These are phyloP conservation scores for Heterotilapia buettikoferi DNA, from an alignment of 2,113 vertebrate genomes.

Conservation along the genomic window DNA sequence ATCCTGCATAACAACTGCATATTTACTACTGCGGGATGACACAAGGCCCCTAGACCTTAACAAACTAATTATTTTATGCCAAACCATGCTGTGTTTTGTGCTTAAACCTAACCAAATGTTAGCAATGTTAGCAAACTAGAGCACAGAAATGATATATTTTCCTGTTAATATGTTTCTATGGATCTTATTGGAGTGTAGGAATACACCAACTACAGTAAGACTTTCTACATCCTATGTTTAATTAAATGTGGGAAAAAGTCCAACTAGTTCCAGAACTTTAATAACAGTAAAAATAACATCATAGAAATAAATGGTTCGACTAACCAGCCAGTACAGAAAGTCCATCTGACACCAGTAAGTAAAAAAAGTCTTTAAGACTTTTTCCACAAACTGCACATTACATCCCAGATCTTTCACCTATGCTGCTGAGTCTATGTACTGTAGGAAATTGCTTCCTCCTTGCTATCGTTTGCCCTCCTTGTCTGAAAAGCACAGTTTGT, in stretches of 20 bases:
- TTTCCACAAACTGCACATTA: neutral
- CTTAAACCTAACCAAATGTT: neutral
- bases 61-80: neutral
- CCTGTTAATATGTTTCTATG: neutral
- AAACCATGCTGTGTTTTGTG: neutral
- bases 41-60: neutral
- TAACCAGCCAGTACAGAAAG: neutral
- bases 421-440: neutral
- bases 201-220: neutral
- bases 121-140: neutral
- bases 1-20: accelerated
- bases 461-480: neutral
- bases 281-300: neutral
- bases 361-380: neutral
- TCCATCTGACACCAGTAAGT: neutral
- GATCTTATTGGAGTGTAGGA: accelerated
- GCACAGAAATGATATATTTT: neutral
- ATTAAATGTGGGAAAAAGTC: neutral
- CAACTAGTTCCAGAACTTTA: neutral
- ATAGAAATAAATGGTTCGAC: neutral
- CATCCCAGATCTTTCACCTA: neutral
- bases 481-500: neutral
- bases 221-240: neutral
- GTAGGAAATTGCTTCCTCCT: neutral
- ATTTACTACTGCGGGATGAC: neutral